Percentiles rank a stretch among this genome's conserved stretches.
These are phyloP conservation scores for Euphonia xanthogaster DNA, from an alignment of 2,797 vertebrate genomes.

Conservation along the genomic window DNA sequence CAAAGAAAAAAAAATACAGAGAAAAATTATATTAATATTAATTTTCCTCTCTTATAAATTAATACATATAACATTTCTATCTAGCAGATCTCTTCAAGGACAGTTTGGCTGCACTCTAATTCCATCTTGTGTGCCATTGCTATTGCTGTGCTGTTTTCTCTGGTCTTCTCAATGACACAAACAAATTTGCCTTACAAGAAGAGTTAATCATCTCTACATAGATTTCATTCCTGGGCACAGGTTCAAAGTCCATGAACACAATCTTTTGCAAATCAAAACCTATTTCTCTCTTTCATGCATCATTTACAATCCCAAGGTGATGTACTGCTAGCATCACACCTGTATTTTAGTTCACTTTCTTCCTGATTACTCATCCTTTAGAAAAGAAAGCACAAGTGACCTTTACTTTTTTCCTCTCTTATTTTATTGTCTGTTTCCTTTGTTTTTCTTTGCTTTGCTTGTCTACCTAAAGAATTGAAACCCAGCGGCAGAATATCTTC, in stretches of 20 bases:
- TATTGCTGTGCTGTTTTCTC: neutral
- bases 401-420: neutral
- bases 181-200: conserved; percentile 2
- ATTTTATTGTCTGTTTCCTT: conserved; percentile 2
- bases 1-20: neutral
- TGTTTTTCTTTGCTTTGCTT: neutral
- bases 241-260: conserved; percentile 37
- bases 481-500: neutral
- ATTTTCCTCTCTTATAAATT: neutral
- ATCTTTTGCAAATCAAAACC: conserved; percentile 52
- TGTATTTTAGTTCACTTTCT: conserved; percentile 15
- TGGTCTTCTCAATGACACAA: conserved; percentile 28
- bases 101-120: neutral
- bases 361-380: neutral
- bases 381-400: conserved; percentile 29
- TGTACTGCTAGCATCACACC: conserved; percentile 13
- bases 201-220: conserved; percentile 19
- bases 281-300: conserved; percentile 38
- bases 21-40: neutral
- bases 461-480: neutral
- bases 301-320: conserved; percentile 29
- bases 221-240: neutral
- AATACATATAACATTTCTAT: neutral
- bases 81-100: neutral
- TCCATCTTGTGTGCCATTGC: neutral